Evolutionary conservation across 1,140 invertebrate species (phyloP), one percentile per base, ranked within the genome.

Genomic region (Atopsyche davidsoni): DNA sequence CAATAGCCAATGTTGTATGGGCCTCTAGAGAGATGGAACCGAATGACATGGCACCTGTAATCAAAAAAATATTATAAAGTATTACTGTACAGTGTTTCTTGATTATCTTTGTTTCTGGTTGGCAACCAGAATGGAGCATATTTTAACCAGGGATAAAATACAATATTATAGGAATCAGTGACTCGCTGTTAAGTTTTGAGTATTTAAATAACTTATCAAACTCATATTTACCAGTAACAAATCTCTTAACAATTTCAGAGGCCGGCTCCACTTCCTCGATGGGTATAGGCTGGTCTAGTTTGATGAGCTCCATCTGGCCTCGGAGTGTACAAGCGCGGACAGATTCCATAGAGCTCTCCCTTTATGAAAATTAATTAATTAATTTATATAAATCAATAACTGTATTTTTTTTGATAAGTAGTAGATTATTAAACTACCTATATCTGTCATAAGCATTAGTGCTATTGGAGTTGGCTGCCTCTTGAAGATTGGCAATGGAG

Each of bases 201-300:
- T n/a, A n/a, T n/a, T n/a, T n/a, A n/a, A n/a, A n/a, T n/a, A n/a
- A n/a, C n/a, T n/a, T n/a, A n/a, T n/a, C n/a, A n/a, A n/a, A n/a
- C n/a, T n/a, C n/a, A n/a, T n/a, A 45, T 42, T 21, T 42, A 73
- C 71, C 70, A 18, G 72, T 73, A 38, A 64, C 70, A 45, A 73
- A 98, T 61, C 95, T 75, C 68, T 97, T 98, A 1, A 99, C 96
- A 64, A 99, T 99, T 63, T 94, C 87, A 2, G 85, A 77, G 11
- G 95, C 95, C 1, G 92, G 78, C 69, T 92, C 96, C 4, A 98
- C 93, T 68, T 98, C 89, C 1, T 79, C 72, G 2, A 99, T 74
- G 22, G 91, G 81, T 28, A 98, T 78, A 14, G 85, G 76, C 48
- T 83, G 79, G 41, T 89, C 84, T 38, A 83, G 68, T 32, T 79